Conservation (phyloP, 2,888 invertebrate genomes). For the Teinopalpus imperialis region DNA sequence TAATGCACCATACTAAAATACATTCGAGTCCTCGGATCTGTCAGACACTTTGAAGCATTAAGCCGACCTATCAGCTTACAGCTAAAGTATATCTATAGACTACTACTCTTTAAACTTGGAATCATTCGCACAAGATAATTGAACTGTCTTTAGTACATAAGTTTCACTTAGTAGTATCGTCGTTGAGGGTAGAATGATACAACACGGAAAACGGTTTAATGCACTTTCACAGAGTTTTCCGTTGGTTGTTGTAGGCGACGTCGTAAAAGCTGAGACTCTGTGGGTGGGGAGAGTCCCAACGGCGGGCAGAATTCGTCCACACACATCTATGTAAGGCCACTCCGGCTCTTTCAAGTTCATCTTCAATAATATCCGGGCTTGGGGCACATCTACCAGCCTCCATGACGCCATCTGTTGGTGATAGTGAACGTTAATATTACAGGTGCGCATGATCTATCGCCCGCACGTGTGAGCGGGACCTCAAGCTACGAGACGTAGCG, state of each 20-base stretch:
- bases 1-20: slow-evolving; percentile 32
- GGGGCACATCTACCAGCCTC: too few relatives aligned
- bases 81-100: slow-evolving; percentile 23
- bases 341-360: slow-evolving; percentile 36
- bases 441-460: slow-evolving; percentile 53
- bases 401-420: slow-evolving; percentile 48
- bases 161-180: slow-evolving; percentile 22
- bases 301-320: slow-evolving; percentile 52
- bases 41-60: slow-evolving; percentile 20
- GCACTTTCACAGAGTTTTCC: slow-evolving; percentile 55
- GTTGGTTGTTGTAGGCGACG: slow-evolving; percentile 86
- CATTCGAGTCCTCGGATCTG: slow-evolving; percentile 23
- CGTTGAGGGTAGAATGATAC: slow-evolving; percentile 16
- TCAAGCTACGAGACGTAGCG: slow-evolving; percentile 35
- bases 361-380: slow-evolving; percentile 38
- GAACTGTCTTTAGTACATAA: slow-evolving; percentile 10
- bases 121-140: slow-evolving; percentile 10
- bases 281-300: slow-evolving; percentile 91
- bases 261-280: slow-evolving; percentile 91
- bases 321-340: slow-evolving; percentile 73
- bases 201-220: slow-evolving; percentile 46
- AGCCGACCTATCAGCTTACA: slow-evolving; percentile 22
- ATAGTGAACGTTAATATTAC: slow-evolving; percentile 53
- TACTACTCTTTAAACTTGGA: slow-evolving; percentile 21
- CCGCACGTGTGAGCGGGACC: slow-evolving; percentile 40